Percentiles rank a stretch among this genome's conserved stretches.
These are phyloP conservation scores for Autographa gamma DNA, from an alignment of 2,888 invertebrate species.

Conservation along the genomic window DNA sequence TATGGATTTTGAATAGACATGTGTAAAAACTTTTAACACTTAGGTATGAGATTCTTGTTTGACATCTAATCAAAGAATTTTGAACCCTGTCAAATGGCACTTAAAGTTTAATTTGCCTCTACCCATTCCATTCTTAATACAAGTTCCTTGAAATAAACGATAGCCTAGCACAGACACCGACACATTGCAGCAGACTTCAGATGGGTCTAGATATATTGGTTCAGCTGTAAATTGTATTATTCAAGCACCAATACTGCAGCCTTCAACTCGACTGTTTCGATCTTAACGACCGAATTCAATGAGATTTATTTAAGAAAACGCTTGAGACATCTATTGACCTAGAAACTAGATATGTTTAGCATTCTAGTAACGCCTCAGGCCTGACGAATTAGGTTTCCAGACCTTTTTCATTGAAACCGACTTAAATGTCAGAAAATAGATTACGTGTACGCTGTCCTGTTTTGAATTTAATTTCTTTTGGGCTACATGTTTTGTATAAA, in stretches of 20 bases:
- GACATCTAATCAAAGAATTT: too few relatives aligned
- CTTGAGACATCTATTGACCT: constrained; percentile 12
- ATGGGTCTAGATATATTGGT: neutral
- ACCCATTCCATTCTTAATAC: too few relatives aligned
- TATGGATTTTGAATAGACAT: too few relatives aligned
- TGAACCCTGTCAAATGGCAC: too few relatives aligned
- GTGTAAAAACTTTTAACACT: too few relatives aligned
- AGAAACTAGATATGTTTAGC: constrained; percentile 16
- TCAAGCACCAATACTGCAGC: constrained; percentile 5
- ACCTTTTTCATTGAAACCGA: constrained; percentile 4
- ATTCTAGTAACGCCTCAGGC: neutral
- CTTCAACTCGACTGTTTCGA: neutral
- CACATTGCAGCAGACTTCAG: neutral
- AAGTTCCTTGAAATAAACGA: too few relatives aligned
- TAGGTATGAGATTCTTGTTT: too few relatives aligned
- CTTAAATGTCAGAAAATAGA: neutral
- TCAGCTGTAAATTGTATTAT: constrained; percentile 4
- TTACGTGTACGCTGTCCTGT: neutral
- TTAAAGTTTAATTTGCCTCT: too few relatives aligned
- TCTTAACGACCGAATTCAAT: neutral
- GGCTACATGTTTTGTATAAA: too few relatives aligned
- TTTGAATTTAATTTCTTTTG: neutral
- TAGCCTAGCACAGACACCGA: too few relatives aligned
- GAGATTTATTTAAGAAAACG: constrained; percentile 14
- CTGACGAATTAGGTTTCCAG: neutral